Evolutionary conservation across 2,797 vertebrate genomes (phyloP).

Genomic region (Ataeniobius toweri): DNA sequence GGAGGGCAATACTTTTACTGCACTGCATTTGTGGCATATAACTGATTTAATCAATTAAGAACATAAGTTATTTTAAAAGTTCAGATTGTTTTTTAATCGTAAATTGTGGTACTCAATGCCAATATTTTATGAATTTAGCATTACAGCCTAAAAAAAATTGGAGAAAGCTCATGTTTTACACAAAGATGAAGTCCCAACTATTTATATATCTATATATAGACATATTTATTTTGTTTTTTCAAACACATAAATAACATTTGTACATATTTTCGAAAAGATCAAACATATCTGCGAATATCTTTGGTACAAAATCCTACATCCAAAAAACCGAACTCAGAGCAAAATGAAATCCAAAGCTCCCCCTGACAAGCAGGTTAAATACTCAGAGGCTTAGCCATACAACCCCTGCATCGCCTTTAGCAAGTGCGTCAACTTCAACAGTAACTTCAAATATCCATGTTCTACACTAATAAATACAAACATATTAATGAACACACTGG

Average conservation of each 20-base stretch:
- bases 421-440: conserved; percentile 7
- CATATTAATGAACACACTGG: conserved; percentile 22
- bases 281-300: conserved; percentile 32
- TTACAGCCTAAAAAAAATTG: neutral
- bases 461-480: conserved; percentile 19
- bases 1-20: neutral
- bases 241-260: conserved; percentile 36
- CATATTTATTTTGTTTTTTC: conserved; percentile 31
- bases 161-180: neutral
- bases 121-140: neutral
- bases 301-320: conserved; percentile 37
- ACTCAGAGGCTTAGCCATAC: conserved; percentile 8
- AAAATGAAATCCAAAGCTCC: conserved; percentile 8
- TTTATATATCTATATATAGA: neutral
- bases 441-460: conserved; percentile 14
- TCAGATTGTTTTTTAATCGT: neutral
- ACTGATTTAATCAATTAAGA: neutral
- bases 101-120: neutral
- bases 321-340: conserved; percentile 25
- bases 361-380: conserved; percentile 12
- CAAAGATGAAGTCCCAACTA: neutral
- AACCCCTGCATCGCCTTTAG: neutral
- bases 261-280: conserved; percentile 8
- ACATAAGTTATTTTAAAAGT: neutral
- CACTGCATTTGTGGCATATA: neutral